Evolutionary conservation across 2,797 vertebrate genomes (phyloP), one percentile per base, ranked within the genome.

Genomic region (Poeciliopsis turneri): DNA sequence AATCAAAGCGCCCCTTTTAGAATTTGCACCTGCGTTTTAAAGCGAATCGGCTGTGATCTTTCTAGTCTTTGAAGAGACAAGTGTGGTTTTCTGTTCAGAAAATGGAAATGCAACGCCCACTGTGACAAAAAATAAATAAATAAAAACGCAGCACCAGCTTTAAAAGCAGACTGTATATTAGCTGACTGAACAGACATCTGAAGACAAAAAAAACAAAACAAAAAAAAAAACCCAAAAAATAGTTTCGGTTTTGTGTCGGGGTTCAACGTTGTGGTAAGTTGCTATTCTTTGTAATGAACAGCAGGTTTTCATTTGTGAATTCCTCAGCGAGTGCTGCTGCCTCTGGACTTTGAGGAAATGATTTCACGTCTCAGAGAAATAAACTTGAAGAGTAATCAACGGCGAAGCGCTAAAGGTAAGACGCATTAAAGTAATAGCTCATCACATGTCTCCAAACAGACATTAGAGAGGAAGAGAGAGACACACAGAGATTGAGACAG

Each of bases 1-100:
- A 84, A 91, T 90, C 85, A 90, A 92, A 90, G 90, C 84, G 53
- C 75, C 85, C 86, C 78, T 84, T 84, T 90, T 74, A 76, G 64
- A 1, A 85, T 82, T 82, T 81, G 87, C 90, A 89, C 89, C 90
- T 92, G 85, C 71, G 88, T 84, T 87, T 79, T 72, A 76, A 75
- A 83, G 70, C 64, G 76, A 86, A 83, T 28, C 71, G 71, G 55
- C 88, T 87, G 87, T 90, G 89, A 92, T 90, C 85, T 89, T 72
- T 23, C 88, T 61, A 30, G 39, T 86, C 88, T 92, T 92, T 92
- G 87, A 89, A 88, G 87, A 81, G 87, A 81, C 77, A 83, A 72
- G 76, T 68, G 74, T 30, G 78, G 4, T 84, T 90, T 91, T 90
- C 66, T 79, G 82, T 84, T 85, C 79, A 77, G 61, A 82, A 55